phyloP scores from a whole-genome alignment of 2,888 invertebrate species.

The Scelioninae gen. 1 region DNA sequence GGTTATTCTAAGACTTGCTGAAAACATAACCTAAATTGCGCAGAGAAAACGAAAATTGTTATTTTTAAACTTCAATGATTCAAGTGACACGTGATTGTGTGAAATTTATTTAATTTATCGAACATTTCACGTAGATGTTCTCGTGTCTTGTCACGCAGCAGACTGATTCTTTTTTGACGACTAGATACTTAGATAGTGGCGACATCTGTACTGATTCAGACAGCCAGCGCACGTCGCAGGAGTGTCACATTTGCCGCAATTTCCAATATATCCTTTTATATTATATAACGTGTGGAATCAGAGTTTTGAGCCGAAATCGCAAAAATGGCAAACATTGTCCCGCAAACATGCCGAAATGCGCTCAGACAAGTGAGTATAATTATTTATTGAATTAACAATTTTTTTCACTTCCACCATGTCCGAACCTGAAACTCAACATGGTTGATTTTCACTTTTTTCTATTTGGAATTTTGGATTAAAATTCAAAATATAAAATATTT shows the following conservation, averaged over 20 bases:
- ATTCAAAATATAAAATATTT: background rate
- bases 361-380: slow-evolving; percentile 78
- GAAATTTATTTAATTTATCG: no score
- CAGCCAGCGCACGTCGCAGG: slow-evolving; percentile 19
- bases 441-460: slow-evolving; percentile 8
- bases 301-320: slow-evolving; percentile 11
- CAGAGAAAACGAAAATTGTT: no score
- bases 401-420: no score
- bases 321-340: slow-evolving; percentile 80
- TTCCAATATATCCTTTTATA: slow-evolving; percentile 51
- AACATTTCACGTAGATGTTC: no score
- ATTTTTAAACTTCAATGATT: no score
- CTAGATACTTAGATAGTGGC: background rate
- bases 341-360: slow-evolving; percentile 79
- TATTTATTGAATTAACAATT: no score
- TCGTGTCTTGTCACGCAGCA: no score
- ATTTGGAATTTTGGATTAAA: background rate
- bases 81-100: no score
- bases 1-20: no score
- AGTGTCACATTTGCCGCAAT: slow-evolving; percentile 64
- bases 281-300: slow-evolving; percentile 55
- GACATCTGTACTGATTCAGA: slow-evolving; percentile 16
- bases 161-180: slow-evolving; percentile 17
- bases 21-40: no score
- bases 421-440: no score